Base-by-base conservation (phyloP, 37 sponge, comb jelly and placozoan species). In the Tethya wilhelma region DNA sequence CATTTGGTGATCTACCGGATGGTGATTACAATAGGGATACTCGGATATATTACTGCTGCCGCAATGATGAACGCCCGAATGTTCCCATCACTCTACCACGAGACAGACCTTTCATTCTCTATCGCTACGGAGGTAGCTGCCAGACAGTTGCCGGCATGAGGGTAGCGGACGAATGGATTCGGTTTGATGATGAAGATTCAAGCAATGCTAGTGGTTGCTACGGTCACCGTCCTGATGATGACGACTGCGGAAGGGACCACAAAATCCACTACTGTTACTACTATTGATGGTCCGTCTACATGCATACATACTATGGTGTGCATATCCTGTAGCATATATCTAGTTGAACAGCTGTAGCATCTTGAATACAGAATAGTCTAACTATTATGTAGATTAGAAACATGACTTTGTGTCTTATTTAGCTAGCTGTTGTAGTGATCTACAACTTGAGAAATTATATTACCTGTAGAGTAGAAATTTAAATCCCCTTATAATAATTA, bases 1-100 rank as follows among this genome's bases (percentile, higher is more conserved):
- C 55, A 49, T 19, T 9, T 49, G 55, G 55, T 49, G 9, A 49
- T 17, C 9, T 49, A 49, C 80, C 80, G 11, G 80, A 79, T 38
- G 69, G 80, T 14, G 14, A 38, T 30, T 71, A 71, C 28, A 41
- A 68, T 38, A 9, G 25, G 9, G 44, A 79, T 33, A 79, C 80
- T 41, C 7, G 46, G 9, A 79, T 72, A 19, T 32, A 71, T 32
- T 79, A 44, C 69, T 79, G 80, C 69, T 79, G 80, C 37, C 66
- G 80, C 7, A 38, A 72, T 66, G 80, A 79, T 67, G 80, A 49
- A 7, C 7, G 30, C 31, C 14, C 69, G 11, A 38, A 12, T 43
- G 46, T 12, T 8, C 49, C 49, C 4, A 71, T 79, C 6, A 28
- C 6, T 14, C 68, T 79, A 22, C 80, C 80, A 42, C 73, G 49